Evolutionary conservation across 2,888 invertebrate genomes (phyloP).

Genomic region (Serripes groenlandicus): DNA sequence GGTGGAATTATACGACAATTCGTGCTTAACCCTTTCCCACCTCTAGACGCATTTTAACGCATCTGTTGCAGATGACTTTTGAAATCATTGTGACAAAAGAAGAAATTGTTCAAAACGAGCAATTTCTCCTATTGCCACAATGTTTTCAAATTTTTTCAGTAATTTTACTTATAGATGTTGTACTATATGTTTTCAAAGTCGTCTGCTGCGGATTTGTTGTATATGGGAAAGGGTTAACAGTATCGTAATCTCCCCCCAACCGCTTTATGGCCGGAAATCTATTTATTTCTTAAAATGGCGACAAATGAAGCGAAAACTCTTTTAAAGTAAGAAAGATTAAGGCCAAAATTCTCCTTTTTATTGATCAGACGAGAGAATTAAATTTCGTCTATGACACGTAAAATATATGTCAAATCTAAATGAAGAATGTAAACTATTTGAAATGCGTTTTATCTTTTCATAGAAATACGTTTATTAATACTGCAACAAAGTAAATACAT

Average conservation of each 20-base stretch:
- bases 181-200: no score
- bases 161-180: no score
- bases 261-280: conserved; percentile 22
- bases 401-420: no score
- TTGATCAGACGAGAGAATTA: background rate
- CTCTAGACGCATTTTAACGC: no score
- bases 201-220: background rate
- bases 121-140: background rate
- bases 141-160: background rate
- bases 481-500: no score
- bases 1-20: no score
- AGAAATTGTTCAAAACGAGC: background rate
- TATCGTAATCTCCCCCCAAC: conserved; percentile 9
- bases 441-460: no score
- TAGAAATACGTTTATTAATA: no score
- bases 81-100: background rate
- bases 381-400: no score
- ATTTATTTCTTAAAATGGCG: conserved; percentile 11
- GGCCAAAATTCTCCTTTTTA: conserved; percentile 6
- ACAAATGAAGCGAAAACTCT: conserved; percentile 18
- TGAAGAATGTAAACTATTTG: no score
- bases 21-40: no score
- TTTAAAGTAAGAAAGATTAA: conserved; percentile 14
- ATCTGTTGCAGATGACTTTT: background rate
- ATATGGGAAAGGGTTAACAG: background rate